A percentile compares a stretch with the other conserved stretches of the same genome.
Conservation (phyloP, 2,113 vertebrate species). For the Prietella phreatophila region DNA sequence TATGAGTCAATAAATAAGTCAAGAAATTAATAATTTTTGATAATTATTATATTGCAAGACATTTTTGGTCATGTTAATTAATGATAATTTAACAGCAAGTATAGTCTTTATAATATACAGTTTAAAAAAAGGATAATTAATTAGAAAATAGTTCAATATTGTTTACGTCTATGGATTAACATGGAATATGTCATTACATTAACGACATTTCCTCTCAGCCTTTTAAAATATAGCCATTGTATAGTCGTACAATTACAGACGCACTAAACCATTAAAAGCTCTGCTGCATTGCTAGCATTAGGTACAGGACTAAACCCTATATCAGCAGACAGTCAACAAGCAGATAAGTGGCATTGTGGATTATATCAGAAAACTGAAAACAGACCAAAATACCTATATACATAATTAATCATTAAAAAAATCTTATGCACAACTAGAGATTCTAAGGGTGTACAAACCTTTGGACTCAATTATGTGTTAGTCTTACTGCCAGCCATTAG, state of each 20-base stretch:
- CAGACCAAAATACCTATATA: background rate
- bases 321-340: background rate
- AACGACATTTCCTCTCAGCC: background rate
- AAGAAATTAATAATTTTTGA: background rate
- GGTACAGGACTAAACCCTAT: background rate
- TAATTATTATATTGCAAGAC: background rate
- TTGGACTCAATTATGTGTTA: background rate
- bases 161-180: background rate
- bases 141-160: background rate
- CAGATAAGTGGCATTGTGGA: background rate
- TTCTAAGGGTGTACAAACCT: too few species aligned
- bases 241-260: too few species aligned
- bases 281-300: background rate
- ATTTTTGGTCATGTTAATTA: background rate
- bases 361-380: background rate
- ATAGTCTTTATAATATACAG: background rate
- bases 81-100: background rate
- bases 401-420: background rate
- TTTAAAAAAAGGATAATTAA: background rate
- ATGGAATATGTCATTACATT: background rate
- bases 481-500: conserved; percentile 16
- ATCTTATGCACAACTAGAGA: background rate
- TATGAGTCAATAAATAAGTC: background rate
- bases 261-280: background rate
- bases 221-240: background rate